Base-by-base conservation (phyloP, 2,888 invertebrate species). In the Lottia gigantea region DNA sequence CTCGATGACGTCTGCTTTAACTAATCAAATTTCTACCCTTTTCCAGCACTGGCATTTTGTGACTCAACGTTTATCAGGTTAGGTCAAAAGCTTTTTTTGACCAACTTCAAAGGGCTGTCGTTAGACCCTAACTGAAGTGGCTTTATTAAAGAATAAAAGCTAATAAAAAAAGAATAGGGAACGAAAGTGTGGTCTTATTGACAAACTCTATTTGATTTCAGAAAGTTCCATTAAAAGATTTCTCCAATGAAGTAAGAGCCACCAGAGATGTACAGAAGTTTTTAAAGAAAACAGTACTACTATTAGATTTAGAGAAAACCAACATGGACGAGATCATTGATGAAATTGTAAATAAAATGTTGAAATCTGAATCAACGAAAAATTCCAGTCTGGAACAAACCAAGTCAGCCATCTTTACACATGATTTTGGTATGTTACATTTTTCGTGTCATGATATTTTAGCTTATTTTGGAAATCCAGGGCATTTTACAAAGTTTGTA, bases 161-260 rank as follows among this genome's bases (percentile, higher is more conserved):
- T n/a, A n/a, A n/a, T n/a, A n/a, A n/a, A n/a, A n/a, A n/a, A n/a
- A n/a, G n/a, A n/a, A n/a, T n/a, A n/a, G n/a, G n/a, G n/a, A n/a
- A n/a, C n/a, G n/a, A n/a, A n/a, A n/a, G n/a, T n/a, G n/a, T n/a
- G n/a, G n/a, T n/a, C n/a, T n/a, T n/a, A n/a, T n/a, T n/a, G n/a
- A n/a, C n/a, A 40, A 40, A 40, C 6, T 40, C 6, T 40, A 11
- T 8, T 40, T 40, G 40, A 40, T 79, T 74, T 0, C 80, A 90
- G 90, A 90, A 90, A 86, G 89, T 91, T 68, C 90, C 91, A 62
- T 89, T 91, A 89, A 91, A 91, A 83, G 91, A 92, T 81, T 92
- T 91, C 80, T 90, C 91, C 2, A 89, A 90, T 23, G 92, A 92
- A 83, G 90, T 91, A 55, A 86, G 91, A 40, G 91, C 91, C 8